A percentile compares a stretch with the other conserved stretches of the same genome.
Conservation (phyloP, 2,888 invertebrate genomes). For the Drosophila helvetica region DNA sequence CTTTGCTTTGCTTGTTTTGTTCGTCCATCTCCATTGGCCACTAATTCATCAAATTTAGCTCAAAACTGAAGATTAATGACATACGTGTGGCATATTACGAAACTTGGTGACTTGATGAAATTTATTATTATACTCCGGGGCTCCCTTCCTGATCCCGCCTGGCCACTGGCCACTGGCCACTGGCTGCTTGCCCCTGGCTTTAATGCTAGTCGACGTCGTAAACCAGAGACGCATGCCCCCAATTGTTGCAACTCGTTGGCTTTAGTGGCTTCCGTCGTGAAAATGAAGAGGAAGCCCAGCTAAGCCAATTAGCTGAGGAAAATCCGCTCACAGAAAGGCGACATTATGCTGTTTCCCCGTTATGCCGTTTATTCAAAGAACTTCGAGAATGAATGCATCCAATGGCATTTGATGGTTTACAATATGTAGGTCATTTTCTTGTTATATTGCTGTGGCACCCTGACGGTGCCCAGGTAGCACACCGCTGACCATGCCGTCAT, state of each 20-base stretch:
- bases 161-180: neutral
- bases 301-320: no score
- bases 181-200: slow-evolving; percentile 6
- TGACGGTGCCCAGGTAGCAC: no score
- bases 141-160: neutral
- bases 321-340: no score
- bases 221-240: slow-evolving; percentile 48
- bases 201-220: slow-evolving; percentile 31
- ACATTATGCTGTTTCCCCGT: no score
- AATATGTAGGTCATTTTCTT: no score
- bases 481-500: no score
- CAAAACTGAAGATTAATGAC: slow-evolving; percentile 77
- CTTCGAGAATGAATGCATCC: no score
- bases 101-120: slow-evolving; percentile 78
- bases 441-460: no score
- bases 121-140: slow-evolving; percentile 59
- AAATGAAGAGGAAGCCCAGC: neutral
- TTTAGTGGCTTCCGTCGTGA: slow-evolving; percentile 8
- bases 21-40: slow-evolving; percentile 71
- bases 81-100: slow-evolving; percentile 77
- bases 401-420: no score
- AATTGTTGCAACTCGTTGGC: slow-evolving; percentile 64
- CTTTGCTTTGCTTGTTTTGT: slow-evolving; percentile 48
- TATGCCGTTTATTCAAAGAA: no score
- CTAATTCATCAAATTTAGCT: slow-evolving; percentile 78